Evolutionary conservation across 2,888 invertebrate species (phyloP).

Genomic region (Selenia dentaria): DNA sequence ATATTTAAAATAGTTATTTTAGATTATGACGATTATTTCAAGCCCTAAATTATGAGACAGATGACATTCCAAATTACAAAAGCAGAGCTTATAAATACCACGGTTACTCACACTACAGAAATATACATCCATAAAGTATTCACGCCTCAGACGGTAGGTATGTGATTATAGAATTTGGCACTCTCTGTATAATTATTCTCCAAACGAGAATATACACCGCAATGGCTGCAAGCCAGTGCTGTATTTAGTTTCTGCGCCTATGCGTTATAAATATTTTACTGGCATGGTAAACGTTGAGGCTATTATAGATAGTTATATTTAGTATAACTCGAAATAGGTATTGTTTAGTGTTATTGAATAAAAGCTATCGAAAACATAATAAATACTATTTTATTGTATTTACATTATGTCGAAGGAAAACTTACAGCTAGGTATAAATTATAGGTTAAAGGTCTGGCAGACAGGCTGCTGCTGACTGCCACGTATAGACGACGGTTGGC

Average conservation of each 20-base stretch:
- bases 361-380: too few relatives aligned
- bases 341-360: too few relatives aligned
- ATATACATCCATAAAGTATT: slow-evolving; percentile 34
- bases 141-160: slow-evolving; percentile 59
- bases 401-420: too few relatives aligned
- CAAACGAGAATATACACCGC: slow-evolving; percentile 30
- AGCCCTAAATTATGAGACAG: neutral
- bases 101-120: slow-evolving; percentile 8
- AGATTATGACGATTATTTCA: neutral
- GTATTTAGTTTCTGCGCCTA: slow-evolving; percentile 63
- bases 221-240: slow-evolving; percentile 66
- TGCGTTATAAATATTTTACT: slow-evolving; percentile 41
- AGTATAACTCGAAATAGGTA: too few relatives aligned
- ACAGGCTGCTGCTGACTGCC: too few relatives aligned
- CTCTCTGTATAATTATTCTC: slow-evolving; percentile 64
- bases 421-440: too few relatives aligned
- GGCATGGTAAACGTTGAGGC: too few relatives aligned
- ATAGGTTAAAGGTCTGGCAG: too few relatives aligned
- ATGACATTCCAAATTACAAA: neutral
- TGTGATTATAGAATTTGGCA: slow-evolving; percentile 69
- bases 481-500: too few relatives aligned
- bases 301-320: too few relatives aligned
- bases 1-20: too few relatives aligned
- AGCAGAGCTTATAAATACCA: neutral
- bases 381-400: too few relatives aligned